Base-by-base conservation (phyloP, 2,113 vertebrate genomes). In the Oncorhynchus nerka region DNA sequence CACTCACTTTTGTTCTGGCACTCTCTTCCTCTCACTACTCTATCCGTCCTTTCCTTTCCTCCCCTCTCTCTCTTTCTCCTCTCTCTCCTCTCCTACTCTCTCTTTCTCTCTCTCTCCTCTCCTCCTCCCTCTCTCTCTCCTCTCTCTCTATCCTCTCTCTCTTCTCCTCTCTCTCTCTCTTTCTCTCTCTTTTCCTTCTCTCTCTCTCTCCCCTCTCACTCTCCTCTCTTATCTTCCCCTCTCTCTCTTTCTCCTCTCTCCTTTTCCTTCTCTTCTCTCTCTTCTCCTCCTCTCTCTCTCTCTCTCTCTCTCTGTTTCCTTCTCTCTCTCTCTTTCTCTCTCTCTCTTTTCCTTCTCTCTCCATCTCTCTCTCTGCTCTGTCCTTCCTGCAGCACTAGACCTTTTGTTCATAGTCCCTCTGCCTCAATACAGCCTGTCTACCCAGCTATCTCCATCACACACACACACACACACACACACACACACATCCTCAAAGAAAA, bases 341-440 rank as follows among this genome's bases (percentile, higher is more conserved):
- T 30, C 30, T 4, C 30, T 32, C 39, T 1, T 2, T 26, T 26
- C 26, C 4, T 32, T 5, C 30, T 32, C 4, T 32, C 30, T 32
- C 30, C 5, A 5, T 32, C 30, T 32, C 30, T 32, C 4, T 32
- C 5, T 5, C 70, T 77, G 51, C 4, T 55, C 0, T 16, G 4
- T 64, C 32, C 15, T 73, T 34, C 20, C 30, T 73, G 71, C 51
- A 61, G 51, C 19, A 32, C 22, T 16, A 5, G 57, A 30, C 51
- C 30, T 68, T 59, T 62, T 73, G 71, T 22, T 68, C 34, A 20
- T 67, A 19, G 68, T 22, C 51, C 26, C 51, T 59, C 71, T 73
- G 65, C 71, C 26, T 69, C 55, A 69, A 22, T 74, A 73, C 34
- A 68, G 71, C 51, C 22, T 30, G n/a, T 68, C 77, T 70, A 26